Percentiles rank a stretch among this genome's conserved stretches.
Evolutionary conservation across 2,888 invertebrate genomes (phyloP).

Genomic region (Rotaria macrura): DNA sequence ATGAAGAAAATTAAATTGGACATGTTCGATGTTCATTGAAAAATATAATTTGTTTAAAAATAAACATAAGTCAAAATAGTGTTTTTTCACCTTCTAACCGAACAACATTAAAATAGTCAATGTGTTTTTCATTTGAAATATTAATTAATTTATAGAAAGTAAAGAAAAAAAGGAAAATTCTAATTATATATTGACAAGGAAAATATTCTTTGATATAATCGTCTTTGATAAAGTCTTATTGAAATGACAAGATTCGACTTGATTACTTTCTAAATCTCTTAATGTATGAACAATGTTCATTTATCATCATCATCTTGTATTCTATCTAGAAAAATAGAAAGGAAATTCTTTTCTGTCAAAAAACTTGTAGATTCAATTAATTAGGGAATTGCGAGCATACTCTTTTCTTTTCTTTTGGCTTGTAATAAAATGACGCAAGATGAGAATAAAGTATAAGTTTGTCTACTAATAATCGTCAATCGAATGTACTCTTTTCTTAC

Average conservation of each 20-base stretch:
- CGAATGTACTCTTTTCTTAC: not conserved
- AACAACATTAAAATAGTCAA: too few relatives aligned
- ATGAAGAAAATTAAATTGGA: too few relatives aligned
- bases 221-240: not conserved
- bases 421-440: not conserved
- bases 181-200: not conserved
- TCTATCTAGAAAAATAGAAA: too few relatives aligned
- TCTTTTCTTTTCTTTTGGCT: not conserved
- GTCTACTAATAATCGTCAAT: not conserved
- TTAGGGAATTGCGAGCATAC: not conserved
- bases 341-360: too few relatives aligned
- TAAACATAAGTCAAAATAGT: too few relatives aligned
- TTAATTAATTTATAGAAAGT: too few relatives aligned
- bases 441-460: not conserved
- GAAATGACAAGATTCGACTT: not conserved
- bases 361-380: not conserved
- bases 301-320: not conserved
- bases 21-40: too few relatives aligned
- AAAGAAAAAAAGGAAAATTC: too few relatives aligned
- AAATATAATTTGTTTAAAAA: not conserved
- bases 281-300: not conserved
- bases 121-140: too few relatives aligned
- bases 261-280: not conserved
- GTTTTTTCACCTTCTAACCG: too few relatives aligned
- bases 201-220: not conserved